phyloP scores from a whole-genome alignment of 2,888 invertebrate species.

The Eupsilia transversa region DNA sequence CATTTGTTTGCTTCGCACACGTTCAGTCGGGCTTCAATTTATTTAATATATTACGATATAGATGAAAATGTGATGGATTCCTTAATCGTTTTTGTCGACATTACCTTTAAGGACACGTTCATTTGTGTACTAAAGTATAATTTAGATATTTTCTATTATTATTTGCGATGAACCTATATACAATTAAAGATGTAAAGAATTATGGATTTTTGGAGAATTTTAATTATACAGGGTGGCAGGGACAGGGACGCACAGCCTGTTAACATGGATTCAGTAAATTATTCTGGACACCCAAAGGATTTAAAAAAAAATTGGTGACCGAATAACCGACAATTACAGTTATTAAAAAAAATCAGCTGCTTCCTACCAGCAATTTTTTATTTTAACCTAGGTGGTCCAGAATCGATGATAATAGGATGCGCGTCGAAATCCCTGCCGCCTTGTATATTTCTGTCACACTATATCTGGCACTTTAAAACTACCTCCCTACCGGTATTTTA shows the following conservation, averaged over 20 bases:
- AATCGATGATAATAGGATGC: too few relatives aligned
- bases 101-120: conserved; percentile 48
- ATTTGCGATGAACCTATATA: conserved; percentile 48
- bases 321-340: too few relatives aligned
- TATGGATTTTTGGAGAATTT: not conserved
- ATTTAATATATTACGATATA: conserved; percentile 21
- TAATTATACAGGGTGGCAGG: not conserved
- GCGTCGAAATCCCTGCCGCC: too few relatives aligned
- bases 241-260: not conserved
- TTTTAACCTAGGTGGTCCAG: too few relatives aligned
- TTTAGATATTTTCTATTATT: conserved; percentile 45
- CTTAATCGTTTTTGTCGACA: conserved; percentile 50
- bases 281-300: not conserved
- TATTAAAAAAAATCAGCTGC: too few relatives aligned
- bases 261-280: not conserved
- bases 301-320: too few relatives aligned
- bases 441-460: not conserved
- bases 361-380: too few relatives aligned
- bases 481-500: conserved; percentile 24
- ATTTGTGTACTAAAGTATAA: conserved; percentile 46
- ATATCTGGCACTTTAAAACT: conserved; percentile 14
- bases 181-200: not conserved
- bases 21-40: conserved; percentile 58
- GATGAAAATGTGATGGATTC: conserved; percentile 48
- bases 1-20: conserved; percentile 30